These are phyloP conservation scores for Eremophila alpestris DNA, from an alignment of 2,797 vertebrate species.

Conservation along the genomic window DNA sequence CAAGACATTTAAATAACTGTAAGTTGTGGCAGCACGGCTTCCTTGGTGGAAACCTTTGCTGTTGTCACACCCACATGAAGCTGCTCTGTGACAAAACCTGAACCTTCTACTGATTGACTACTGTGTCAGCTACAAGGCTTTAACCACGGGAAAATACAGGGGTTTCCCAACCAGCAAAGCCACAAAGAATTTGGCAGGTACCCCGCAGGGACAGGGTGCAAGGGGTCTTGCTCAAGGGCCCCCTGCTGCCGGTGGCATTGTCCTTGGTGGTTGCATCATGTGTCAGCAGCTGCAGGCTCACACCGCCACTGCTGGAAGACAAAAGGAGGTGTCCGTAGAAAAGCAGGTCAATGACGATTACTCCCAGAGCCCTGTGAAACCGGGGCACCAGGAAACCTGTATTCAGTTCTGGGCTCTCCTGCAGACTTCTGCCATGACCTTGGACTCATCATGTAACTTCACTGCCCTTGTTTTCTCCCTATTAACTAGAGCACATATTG, in stretches of 20 bases:
- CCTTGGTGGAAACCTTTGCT: background rate
- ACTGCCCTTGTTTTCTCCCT: background rate
- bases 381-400: background rate
- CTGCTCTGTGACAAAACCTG: background rate
- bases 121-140: background rate
- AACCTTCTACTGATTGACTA: background rate
- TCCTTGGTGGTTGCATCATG: background rate
- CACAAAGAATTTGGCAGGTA: rapidly evolving
- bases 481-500: background rate
- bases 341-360: conserved; percentile 18
- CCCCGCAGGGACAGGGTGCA: background rate
- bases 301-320: background rate
- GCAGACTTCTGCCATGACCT: background rate
- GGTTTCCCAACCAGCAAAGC: background rate
- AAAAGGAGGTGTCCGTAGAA: background rate
- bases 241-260: background rate
- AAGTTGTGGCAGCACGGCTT: background rate
- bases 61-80: background rate
- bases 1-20: background rate
- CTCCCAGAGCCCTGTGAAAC: background rate
- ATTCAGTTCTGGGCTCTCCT: background rate
- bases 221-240: background rate
- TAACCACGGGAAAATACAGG: background rate
- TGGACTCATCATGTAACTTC: background rate
- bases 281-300: background rate